Base-by-base conservation (phyloP, 1,140 invertebrate species). In the Adelges cooleyi region DNA sequence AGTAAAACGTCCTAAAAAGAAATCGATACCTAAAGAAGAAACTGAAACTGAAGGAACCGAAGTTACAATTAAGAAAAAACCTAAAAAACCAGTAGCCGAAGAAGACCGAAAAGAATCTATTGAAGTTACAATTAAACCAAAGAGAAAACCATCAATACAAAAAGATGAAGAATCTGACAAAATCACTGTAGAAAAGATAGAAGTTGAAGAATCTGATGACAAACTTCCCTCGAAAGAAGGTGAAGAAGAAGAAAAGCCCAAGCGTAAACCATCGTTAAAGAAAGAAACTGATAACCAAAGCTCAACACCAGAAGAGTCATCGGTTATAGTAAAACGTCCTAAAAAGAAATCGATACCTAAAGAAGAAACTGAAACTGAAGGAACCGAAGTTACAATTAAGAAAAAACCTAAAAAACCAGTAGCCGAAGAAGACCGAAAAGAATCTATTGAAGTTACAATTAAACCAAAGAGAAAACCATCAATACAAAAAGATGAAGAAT, bases 161-260 rank as follows among this genome's bases (percentile, higher is more conserved):
- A 40, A 59, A 22, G 65, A 67, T 38, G 22, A 49, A 22, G 54
- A 67, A 33, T 36, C 59, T 13, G 65, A 66, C 1, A 25, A 62
- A 44, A 25, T 51, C 17, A 51, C 56, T 1, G 65, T 67, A 13
- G 18, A 65, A 56, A 2, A 69, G 53, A 22, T 66, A 50, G 56
- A 74, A 74, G 3, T 74, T 72, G 18, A 72, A 72, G 42, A 65
- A 22, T 42, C 50, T 36, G 69, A 69, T 62, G 66, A 68, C n/a
- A 59, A 36, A 3, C 52, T 69, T 67, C 65, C 65, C 38, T 65
- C 67, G 17, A 68, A 66, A 38, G 1, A 73, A 72, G 52, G 62
- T 65, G 59, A 62, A 10, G 27, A 15, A 25, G 23, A 40, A 59
- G 2, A 33, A 18, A 65, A 65, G 42, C 51, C 40, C 1, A 67